Evolutionary conservation across 1,140 invertebrate genomes (phyloP), one percentile per base, ranked within the genome.

Genomic region (Drosophila kepulauana): DNA sequence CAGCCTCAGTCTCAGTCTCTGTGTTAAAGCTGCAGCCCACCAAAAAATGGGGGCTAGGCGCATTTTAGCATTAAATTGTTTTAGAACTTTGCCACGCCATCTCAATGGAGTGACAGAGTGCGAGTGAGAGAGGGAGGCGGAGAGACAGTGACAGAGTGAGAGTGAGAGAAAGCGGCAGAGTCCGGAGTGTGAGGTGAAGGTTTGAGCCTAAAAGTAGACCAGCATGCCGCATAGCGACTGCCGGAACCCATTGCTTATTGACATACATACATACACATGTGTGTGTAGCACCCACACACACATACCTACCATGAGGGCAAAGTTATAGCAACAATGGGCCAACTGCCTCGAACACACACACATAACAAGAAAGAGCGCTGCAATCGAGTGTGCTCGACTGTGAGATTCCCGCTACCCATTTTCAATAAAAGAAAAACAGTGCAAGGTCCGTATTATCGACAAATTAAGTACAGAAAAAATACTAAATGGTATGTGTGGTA

Each of bases 11-110:
- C 16, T 20, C 16, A 20, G 16, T 25, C 20, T 25, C 20, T 25
- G 20, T 25, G 20, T 51, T 59, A 41, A 58, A 56, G 66, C 57
- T 13, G 49, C 28, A 28, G 38, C 58, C 38, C 51, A 25, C 48
- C 38, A 25, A 67, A 38, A 13, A 28, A 62, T 38, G 58, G 28
- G 28, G 43, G 45, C 51, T 54, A 45, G 57, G 64, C 54, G 45
- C 69, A 77, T 87, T 82, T 82, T 80, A 82, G 69, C 87, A 77
- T 87, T 88, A 87, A 87, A 87, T 87, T 87, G 84, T 87, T 87
- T 87, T 88, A 88, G 84, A 77, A 77, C 75, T 65, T 77, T 67
- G 54, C 30, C 33, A 49, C 15, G 57, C 28, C 41, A 45, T 48
- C n/a, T 33, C 20, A 16, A 35, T 38, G 54, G 5, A 35, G 35